These are phyloP conservation scores for Elymnias hypermnestra DNA, from an alignment of 1,140 invertebrate genomes.

Conservation along the genomic window DNA sequence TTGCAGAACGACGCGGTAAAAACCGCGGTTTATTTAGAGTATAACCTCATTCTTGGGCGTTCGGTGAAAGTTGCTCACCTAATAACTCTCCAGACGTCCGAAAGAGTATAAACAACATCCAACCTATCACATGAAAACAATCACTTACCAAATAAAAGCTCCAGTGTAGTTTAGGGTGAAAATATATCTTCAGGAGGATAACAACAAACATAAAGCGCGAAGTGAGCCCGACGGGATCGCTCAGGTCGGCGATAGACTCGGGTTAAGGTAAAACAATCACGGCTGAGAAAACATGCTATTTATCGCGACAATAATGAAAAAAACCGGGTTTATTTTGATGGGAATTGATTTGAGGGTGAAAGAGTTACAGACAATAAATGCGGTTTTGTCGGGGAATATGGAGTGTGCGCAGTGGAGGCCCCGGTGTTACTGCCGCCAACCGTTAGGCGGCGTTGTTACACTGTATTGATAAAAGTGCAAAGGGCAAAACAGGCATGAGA, in stretches of 20 bases:
- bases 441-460: conserved; percentile 48
- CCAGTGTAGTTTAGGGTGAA: conserved; percentile 35
- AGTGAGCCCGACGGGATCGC: conserved; percentile 24
- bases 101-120: conserved; percentile 26
- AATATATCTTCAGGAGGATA: conserved; percentile 36
- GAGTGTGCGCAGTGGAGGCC: conserved; percentile 61
- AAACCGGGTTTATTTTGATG: conserved; percentile 39
- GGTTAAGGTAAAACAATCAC: conserved; percentile 3
- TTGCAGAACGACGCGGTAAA: conserved; percentile 43
- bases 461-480: conserved; percentile 51
- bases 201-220: conserved; percentile 48
- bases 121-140: conserved; percentile 27
- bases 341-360: conserved; percentile 52
- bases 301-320: conserved; percentile 21
- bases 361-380: conserved; percentile 48
- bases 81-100: too few species aligned
- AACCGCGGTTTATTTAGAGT: conserved; percentile 55
- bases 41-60: conserved; percentile 55
- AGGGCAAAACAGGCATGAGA: conserved; percentile 18
- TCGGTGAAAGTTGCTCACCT: conserved; percentile 45
- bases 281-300: neutral
- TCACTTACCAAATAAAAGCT: conserved; percentile 45
- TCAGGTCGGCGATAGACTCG: conserved; percentile 38
- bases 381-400: conserved; percentile 44
- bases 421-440: conserved; percentile 41